A percentile compares a stretch with the other conserved stretches of the same genome.
These are phyloP conservation scores for Neoascia interrupta DNA, from an alignment of 2,888 invertebrate species.

Conservation along the genomic window DNA sequence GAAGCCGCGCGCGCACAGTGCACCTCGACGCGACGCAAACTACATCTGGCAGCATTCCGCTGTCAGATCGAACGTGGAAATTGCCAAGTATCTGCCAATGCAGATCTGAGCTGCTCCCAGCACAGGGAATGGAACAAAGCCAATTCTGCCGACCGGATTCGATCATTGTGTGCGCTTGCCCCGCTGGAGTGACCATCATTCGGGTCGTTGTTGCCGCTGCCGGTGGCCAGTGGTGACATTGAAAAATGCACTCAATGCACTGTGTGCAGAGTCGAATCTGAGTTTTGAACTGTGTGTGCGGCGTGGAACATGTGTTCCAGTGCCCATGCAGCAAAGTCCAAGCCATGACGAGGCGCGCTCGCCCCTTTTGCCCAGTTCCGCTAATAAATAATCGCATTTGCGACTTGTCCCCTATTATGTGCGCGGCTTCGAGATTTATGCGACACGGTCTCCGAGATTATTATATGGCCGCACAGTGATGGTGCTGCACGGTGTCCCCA, in stretches of 20 bases:
- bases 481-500: neutral
- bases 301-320: conserved; percentile 54
- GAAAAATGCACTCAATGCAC: conserved; percentile 63
- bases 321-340: conserved; percentile 47
- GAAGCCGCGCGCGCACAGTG: conserved; percentile 28
- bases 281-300: conserved; percentile 22
- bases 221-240: conserved; percentile 63
- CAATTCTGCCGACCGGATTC: conserved; percentile 22
- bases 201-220: conserved; percentile 38
- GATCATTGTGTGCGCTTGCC: conserved; percentile 25
- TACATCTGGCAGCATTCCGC: conserved; percentile 43
- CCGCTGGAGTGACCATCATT: conserved; percentile 51
- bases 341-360: conserved; percentile 41
- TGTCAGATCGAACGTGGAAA: conserved; percentile 49
- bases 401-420: conserved; percentile 65
- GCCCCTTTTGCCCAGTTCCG: conserved; percentile 62
- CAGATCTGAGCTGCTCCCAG: conserved; percentile 37
- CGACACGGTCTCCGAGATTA: conserved; percentile 33
- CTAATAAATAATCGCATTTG: conserved; percentile 66
- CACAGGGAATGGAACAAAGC: conserved; percentile 26
- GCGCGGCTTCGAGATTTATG: conserved; percentile 64
- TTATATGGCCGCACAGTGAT: conserved; percentile 1
- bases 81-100: conserved; percentile 48
- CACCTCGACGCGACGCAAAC: neutral
- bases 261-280: conserved; percentile 35